Conservation (phyloP, 2,797 vertebrate genomes). For the Pteronotus mesoamericanus region DNA sequence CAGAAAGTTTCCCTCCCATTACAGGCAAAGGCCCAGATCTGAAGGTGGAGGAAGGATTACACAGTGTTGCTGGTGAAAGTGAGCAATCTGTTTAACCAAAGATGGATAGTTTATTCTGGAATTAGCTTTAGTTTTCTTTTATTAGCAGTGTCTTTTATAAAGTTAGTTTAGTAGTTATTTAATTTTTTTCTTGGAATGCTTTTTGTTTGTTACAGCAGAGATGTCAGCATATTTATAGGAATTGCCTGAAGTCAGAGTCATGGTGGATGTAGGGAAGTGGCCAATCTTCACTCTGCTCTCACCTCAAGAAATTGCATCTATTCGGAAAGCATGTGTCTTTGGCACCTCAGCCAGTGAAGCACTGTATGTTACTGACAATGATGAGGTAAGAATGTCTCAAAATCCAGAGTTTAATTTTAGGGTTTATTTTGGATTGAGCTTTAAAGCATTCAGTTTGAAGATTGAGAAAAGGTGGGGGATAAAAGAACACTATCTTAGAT, state of each 20-base stretch:
- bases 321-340: slow-evolving; percentile 93
- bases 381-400: slow-evolving; percentile 88
- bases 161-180: neutral
- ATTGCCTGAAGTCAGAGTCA: slow-evolving; percentile 77
- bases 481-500: neutral
- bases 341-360: slow-evolving; percentile 94
- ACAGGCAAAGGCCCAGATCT: neutral
- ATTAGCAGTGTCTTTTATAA: neutral
- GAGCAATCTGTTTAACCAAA: neutral
- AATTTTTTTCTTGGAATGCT: neutral
- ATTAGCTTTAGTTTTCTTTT: neutral
- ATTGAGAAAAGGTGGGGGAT: neutral
- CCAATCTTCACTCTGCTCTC: slow-evolving; percentile 94
- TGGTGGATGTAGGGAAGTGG: slow-evolving; percentile 97
- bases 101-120: neutral
- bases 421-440: neutral
- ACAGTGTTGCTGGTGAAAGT: neutral
- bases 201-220: slow-evolving; percentile 55
- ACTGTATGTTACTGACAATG: slow-evolving; percentile 89
- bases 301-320: slow-evolving; percentile 87
- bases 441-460: neutral
- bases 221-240: slow-evolving; percentile 62
- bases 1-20: neutral
- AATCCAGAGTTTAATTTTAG: neutral
- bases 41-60: neutral